Conservation (phyloP, 2,797 vertebrate genomes). For the Paguma larvata region DNA sequence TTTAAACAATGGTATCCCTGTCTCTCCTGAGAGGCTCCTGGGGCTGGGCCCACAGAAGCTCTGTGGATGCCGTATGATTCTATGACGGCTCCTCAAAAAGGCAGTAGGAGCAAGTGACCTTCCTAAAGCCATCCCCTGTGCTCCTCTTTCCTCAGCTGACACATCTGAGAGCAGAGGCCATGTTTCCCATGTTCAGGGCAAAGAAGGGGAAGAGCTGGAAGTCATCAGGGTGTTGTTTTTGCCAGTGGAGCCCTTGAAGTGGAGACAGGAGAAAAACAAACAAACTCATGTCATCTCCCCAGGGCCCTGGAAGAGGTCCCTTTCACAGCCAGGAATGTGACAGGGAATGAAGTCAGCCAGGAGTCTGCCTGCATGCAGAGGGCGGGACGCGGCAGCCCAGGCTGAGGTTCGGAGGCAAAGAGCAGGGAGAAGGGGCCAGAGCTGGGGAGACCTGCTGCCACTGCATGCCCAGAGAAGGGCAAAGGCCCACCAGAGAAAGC, state of each 20-base stretch:
- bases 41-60: neutral
- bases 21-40: neutral
- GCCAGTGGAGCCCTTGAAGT: conserved; percentile 84
- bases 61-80: neutral
- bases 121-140: neutral
- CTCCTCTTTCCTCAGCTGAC: neutral
- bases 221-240: conserved; percentile 85
- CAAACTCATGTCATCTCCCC: conserved; percentile 83
- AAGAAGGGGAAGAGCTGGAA: conserved; percentile 80
- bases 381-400: neutral
- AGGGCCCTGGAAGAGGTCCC: conserved; percentile 80
- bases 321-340: conserved; percentile 86
- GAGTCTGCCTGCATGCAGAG: conserved; percentile 70
- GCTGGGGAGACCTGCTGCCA: neutral
- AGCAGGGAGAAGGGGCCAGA: neutral
- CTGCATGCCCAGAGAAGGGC: neutral
- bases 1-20: conserved; percentile 3
- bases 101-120: neutral
- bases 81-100: neutral
- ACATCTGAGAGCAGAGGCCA: neutral
- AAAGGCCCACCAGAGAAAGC: neutral
- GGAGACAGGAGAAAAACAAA: conserved; percentile 85
- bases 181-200: conserved; percentile 62
- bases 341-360: conserved; percentile 79
- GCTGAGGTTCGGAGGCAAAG: conserved; percentile 19